Conservation (phyloP, 2,797 vertebrate species). For the Lagodon rhomboides region DNA sequence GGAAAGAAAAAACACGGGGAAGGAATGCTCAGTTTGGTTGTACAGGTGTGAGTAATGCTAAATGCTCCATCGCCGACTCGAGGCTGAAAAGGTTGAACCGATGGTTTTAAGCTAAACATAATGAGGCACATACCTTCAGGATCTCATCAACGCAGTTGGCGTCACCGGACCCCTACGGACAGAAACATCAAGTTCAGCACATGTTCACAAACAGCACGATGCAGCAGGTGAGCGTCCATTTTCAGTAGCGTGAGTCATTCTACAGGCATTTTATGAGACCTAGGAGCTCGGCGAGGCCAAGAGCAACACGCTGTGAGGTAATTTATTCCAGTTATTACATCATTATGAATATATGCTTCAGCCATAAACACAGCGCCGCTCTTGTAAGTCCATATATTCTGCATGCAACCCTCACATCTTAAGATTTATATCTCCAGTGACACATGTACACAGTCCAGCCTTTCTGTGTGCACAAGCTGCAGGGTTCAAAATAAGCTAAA, state of each 20-base stretch:
- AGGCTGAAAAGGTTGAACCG: background rate
- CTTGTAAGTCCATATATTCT: background rate
- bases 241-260: constrained; percentile 58
- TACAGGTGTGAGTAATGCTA: constrained; percentile 29
- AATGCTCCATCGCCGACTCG: constrained; percentile 6
- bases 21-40: constrained; percentile 45
- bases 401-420: background rate
- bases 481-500: background rate
- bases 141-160: constrained; percentile 99
- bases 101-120: background rate
- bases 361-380: constrained; percentile 2
- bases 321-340: constrained; percentile 41
- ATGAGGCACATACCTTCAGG: constrained; percentile 91
- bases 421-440: background rate
- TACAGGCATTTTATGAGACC: constrained; percentile 42
- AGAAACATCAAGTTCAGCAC: constrained; percentile 61
- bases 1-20: background rate
- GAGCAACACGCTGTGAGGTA: constrained; percentile 13
- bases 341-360: constrained; percentile 27
- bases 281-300: constrained; percentile 25
- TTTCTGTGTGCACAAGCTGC: background rate
- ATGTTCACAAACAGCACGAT: constrained; percentile 33
- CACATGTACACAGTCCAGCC: background rate
- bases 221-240: constrained; percentile 57
- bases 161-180: constrained; percentile 92